Conservation (phyloP, 2,113 vertebrate genomes). For the Rhinoptilus africanus region DNA sequence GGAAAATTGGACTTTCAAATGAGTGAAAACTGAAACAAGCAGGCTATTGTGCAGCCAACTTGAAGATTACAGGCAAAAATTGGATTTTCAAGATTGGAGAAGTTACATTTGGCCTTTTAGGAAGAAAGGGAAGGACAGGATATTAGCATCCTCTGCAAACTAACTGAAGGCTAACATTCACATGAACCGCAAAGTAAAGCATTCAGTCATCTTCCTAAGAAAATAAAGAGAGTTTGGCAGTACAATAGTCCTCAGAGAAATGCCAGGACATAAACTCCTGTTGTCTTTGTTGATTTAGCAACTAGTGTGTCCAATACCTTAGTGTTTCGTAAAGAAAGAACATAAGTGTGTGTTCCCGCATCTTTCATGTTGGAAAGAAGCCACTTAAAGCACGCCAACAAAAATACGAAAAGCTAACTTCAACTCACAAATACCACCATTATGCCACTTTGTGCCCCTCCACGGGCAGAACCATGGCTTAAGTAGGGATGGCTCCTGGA, state of each 20-base stretch:
- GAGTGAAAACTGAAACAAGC: not conserved
- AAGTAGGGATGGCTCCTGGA: not conserved
- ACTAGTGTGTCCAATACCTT: conserved; percentile 34
- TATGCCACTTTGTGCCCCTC: conserved; percentile 2
- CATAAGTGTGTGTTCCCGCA: not conserved
- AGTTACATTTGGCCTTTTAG: not conserved
- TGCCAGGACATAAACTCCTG: conserved; percentile 40
- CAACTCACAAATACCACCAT: not conserved
- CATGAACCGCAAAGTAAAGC: not conserved
- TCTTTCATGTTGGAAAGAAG: not conserved
- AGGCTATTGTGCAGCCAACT: not conserved
- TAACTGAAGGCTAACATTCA: not conserved
- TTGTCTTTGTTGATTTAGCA: conserved; percentile 47
- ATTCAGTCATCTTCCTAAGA: conserved; percentile 5
- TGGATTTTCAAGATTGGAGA: not conserved
- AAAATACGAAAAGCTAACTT: conserved; percentile 53
- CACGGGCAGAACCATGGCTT: not conserved
- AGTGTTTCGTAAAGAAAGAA: conserved; percentile 38
- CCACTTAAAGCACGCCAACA: not conserved
- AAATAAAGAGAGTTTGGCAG: conserved; percentile 23
- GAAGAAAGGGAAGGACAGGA: not conserved
- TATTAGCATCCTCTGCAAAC: conserved; percentile 34
- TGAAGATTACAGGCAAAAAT: not conserved
- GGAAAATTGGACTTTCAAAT: conserved; percentile 15
- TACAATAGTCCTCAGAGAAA: not conserved